Base-by-base conservation (phyloP, 1,140 invertebrate genomes). In the Caerostris darwini region DNA sequence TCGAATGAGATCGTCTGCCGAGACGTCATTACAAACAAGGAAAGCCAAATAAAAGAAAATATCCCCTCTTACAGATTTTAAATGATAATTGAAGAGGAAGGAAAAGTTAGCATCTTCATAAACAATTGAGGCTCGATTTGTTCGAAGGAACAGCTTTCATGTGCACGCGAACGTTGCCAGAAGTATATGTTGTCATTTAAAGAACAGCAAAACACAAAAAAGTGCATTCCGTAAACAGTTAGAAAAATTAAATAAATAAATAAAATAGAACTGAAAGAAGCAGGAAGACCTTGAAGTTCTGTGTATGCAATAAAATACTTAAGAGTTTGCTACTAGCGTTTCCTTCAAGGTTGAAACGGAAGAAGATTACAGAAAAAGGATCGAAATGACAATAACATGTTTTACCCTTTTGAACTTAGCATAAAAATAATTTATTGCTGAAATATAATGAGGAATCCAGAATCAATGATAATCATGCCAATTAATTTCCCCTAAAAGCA, bases 51-150 rank as follows among this genome's bases (percentile, higher is more conserved):
- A 50, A 77, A 77, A 77, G 34, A 77, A 50, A 77, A 77, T 77
- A n/a, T 85, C 58, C 83, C 57, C 54, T 34, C 57, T 85, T 85
- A 59, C 50, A 57, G 83, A 58, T 19, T 90, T 90, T 90, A 90
- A 90, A 90, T 90, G 88, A 90, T 90, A 90, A 90, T 71, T 54
- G 67, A 71, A 53, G 34, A 59, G 88, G 88, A 77, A 77, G 88
- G 67, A 90, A 71, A 77, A 67, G 34, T 71, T 71, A 53, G 56
- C 34, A 56, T 69, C 53, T 90, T 71, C 56, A 90, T 77, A 90
- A 90, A 90, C 88, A 90, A 90, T 90, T 57, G 88, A 88, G 50
- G 17, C 5, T 34, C 61, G 58, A 57, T 88, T 88, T 88, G 58
- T 88, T 59, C 19, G 19, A 85, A 85, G 10, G 56, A 85, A 85